Base-by-base conservation (phyloP, 1,140 invertebrate species). In the Heliconius hewitsoni region DNA sequence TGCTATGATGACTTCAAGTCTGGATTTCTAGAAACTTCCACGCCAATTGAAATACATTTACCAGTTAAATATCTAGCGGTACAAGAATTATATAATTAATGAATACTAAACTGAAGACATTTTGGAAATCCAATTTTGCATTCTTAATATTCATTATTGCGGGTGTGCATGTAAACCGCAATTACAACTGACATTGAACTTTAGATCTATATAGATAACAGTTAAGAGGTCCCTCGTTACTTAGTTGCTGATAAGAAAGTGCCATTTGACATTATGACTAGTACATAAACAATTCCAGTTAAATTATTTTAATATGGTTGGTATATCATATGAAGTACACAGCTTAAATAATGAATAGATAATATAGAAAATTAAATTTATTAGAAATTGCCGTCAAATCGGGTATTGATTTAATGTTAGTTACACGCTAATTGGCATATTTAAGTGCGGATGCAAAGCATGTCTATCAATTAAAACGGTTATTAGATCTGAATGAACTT, bases 151-250 rank as follows among this genome's bases (percentile, higher is more conserved):
- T 3, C 0, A 13, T 27, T 27, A 66, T 23, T 13, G n/a, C 5
- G 11, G 13, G 9, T 13, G 13, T 66, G 11, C 11, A 23, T 13
- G 23, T 16, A 66, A 16, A 66, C 60, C 13, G 13, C 27, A 66
- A 66, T 66, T 30, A 30, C 23, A 23, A 30, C 27, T 66, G 60
- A 30, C 60, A 66, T 66, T 66, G 60, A 66, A 66, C 60, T 66
- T 30, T 27, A 66, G 60, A 66, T 66, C 13, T 30, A 16, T 66
- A 30, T 66, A 66, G 60, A 27, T 30, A 66, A 27, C 60, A 66
- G 9, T 66, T 30, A 66, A 66, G 13, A 16, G n/a, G 60, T 27
- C 27, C 23, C 27, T 30, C 27, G 60, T 30, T 16, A 66, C 18
- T 66, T 30, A 66, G 11, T 30, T 16, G 18, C 55, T 57, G 60